Base-by-base conservation (phyloP, 2,888 invertebrate species). In the Empis livida region DNA sequence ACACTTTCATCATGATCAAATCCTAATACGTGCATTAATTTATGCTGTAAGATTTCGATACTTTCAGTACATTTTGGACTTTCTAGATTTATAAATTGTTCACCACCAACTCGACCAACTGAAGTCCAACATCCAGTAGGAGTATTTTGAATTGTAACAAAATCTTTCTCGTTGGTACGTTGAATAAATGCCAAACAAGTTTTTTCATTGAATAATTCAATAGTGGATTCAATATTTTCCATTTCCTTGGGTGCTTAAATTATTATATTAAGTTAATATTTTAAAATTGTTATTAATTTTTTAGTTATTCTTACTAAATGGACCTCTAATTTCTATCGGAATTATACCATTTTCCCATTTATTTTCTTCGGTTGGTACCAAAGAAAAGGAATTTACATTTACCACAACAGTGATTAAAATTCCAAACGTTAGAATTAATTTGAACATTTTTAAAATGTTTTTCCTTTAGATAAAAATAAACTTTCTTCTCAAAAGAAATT, bases 101-200 rank as follows among this genome's bases (percentile, higher is more conserved):
- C 63, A 23, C 73, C 72, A 58, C 85, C 84, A 23, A 79, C 73
- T 27, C 78, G 74, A 1, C 88, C 88, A 1, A 88, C 84, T 49
- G 80, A 80, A 4, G 86, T 86, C 87, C 87, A 88, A 61, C 88
- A 89, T 2, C 88, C 88, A 0, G 81, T 80, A 49, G 73, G 75
- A n/a, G 74, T 73, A 54, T 76, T 81, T 40, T 76, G 77, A 52
- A 88, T 80, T 10, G 75, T 71, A 41, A 88, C 67, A 62, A 84
- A 88, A 61, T 87, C 85, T 0, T 55, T 59, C 58, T 87, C 80
- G 0, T 74, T 70, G 1, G 67, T 11, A 27, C 44, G 46, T 48
- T n/a, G 35, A 37, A 41, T 32, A 10, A 41, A 5, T 20, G 9
- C 5, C 17, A 14, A 9, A 6, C n/a, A 37, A 15, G 15, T 37